Evolutionary conservation across 1,140 invertebrate species (phyloP), one percentile per base, ranked within the genome.

Genomic region (Cotesia glomerata): DNA sequence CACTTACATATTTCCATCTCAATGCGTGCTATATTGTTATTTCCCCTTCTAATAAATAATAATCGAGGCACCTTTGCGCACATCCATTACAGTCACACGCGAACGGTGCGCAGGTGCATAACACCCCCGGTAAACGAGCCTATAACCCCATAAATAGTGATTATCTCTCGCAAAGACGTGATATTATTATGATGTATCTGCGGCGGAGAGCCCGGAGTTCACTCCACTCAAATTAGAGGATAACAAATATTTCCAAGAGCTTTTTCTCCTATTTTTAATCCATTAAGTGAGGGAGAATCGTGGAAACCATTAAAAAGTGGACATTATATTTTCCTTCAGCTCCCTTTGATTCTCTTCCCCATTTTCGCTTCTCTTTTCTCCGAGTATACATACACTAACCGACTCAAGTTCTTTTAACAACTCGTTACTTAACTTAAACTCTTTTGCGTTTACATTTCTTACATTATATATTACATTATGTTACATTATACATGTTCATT

Each of bases 111-210:
- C 65, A 67, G 65, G 65, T 67, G 65, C 51, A 67, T 18, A 4
- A 16, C 34, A 54, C 39, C 32, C 65, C 16, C 65, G 34, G 13
- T n/a, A 18, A 67, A 67, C 65, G 65, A 67, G 65, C 65, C 65
- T 67, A 54, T 67, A 54, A 67, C 16, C 52, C 65, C 65, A 67
- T 67, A 67, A 67, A 67, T 67, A 67, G 65, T 54, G 18, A 67
- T 67, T 67, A 67, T 67, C 65, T 49, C 16, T 51, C 32, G 51
- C 16, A n/a, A 67, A 52, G n/a, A 39, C 34, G 65, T 67, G 49
- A 67, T 67, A 67, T 67, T 67, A 67, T 67, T 32, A 16, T 67
- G 65, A 67, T 67, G 65, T 67, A 67, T 67, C 11, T 67, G 11
- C 32, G 4, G 11, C 39, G 34, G 34, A 14, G 52, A 67, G 63